A percentile compares a stretch with the other conserved stretches of the same genome.
These are phyloP conservation scores for Callimorpha dominula DNA, from an alignment of 2,888 invertebrate species.

Conservation along the genomic window DNA sequence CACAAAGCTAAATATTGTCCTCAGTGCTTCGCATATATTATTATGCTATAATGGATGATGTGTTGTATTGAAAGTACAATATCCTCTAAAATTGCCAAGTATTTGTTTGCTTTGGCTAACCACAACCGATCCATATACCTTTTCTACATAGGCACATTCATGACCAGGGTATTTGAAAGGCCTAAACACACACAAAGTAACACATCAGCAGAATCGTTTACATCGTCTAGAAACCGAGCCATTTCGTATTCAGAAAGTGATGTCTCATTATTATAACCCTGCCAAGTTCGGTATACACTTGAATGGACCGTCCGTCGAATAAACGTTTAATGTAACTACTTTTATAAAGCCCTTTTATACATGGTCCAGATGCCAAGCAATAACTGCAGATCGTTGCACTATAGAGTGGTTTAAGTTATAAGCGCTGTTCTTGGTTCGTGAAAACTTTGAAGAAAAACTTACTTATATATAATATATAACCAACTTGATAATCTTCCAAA, in stretches of 20 bases:
- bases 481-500: too few species aligned
- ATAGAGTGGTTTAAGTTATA: constrained; percentile 38
- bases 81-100: not conserved
- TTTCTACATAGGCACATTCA: not conserved
- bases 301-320: constrained; percentile 49
- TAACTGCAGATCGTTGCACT: constrained; percentile 64
- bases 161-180: not conserved
- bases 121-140: not conserved
- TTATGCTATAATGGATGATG: not conserved
- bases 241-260: constrained; percentile 48
- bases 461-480: too few species aligned
- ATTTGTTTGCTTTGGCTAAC: not conserved
- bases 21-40: too few species aligned
- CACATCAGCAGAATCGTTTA: constrained; percentile 13
- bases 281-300: constrained; percentile 53
- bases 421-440: constrained; percentile 3
- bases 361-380: constrained; percentile 51
- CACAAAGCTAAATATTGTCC: too few species aligned
- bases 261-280: constrained; percentile 53
- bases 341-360: constrained; percentile 52
- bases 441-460: not conserved
- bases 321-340: constrained; percentile 52
- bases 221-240: constrained; percentile 21
- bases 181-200: constrained; percentile 13
- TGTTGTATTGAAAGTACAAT: not conserved